Conservation (phyloP, 1,140 invertebrate species). For the Chelonus insularis region DNA sequence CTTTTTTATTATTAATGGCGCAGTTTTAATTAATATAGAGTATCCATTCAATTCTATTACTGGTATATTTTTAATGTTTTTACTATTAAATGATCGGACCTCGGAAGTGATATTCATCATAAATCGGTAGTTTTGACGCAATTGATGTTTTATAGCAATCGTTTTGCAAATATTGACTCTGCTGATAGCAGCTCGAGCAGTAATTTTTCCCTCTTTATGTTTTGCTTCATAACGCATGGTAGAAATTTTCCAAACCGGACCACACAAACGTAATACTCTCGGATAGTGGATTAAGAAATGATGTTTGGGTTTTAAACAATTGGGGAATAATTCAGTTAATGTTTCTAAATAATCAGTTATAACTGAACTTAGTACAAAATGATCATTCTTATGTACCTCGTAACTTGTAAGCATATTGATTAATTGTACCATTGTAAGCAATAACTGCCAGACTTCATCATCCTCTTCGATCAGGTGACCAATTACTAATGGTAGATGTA, state of each 20-base stretch:
- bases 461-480: conserved; percentile 9
- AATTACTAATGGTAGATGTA: conserved; percentile 21
- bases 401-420: neutral
- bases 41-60: too few relatives aligned
- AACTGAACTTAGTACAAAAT: conserved; percentile 1
- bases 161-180: neutral
- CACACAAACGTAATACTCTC: conserved; percentile 6
- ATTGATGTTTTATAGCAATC: neutral
- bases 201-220: conserved; percentile 6
- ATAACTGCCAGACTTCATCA: conserved; percentile 4
- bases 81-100: too few relatives aligned
- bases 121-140: too few relatives aligned
- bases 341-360: conserved; percentile 17
- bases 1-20: too few relatives aligned
- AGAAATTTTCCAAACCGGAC: conserved; percentile 1
- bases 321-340: conserved; percentile 6
- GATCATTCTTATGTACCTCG: neutral
- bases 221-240: conserved; percentile 17
- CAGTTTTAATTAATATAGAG: too few relatives aligned
- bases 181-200: conserved; percentile 10
- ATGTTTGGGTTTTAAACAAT: conserved; percentile 17
- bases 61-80: too few relatives aligned
- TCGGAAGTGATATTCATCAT: too few relatives aligned
- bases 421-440: conserved; percentile 6
- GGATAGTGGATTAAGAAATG: conserved; percentile 21